phyloP scores from a whole-genome alignment of 2,113 vertebrate species.

The Barnardius zonarius region DNA sequence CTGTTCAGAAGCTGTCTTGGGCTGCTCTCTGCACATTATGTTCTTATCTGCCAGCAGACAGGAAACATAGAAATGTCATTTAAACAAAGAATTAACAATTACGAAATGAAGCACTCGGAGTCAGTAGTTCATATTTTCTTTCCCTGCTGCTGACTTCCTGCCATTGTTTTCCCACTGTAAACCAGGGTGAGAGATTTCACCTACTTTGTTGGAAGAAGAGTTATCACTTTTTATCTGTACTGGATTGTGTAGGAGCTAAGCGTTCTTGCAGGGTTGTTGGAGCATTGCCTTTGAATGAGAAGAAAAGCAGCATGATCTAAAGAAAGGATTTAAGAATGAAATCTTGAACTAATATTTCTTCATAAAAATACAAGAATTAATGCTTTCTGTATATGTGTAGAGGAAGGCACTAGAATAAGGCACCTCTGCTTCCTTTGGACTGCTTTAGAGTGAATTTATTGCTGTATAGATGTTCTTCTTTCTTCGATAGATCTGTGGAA shows the following conservation, averaged over 20 bases:
- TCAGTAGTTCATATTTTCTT: slow-evolving; percentile 1
- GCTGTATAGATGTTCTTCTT: not conserved
- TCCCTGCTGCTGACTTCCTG: not conserved
- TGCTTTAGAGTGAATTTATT: not conserved
- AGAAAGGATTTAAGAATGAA: not conserved
- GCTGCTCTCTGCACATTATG: slow-evolving; percentile 1
- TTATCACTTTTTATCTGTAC: not conserved
- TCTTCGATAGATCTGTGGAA: not conserved
- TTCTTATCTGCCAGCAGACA: slow-evolving; percentile 22
- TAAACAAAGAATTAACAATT: slow-evolving; percentile 1
- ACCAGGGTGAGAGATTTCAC: not conserved
- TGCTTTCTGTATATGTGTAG: not conserved
- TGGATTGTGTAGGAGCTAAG: not conserved
- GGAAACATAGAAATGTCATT: slow-evolving; percentile 47
- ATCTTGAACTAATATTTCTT: not conserved
- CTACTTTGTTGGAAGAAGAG: not conserved
- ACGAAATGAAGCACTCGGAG: not conserved
- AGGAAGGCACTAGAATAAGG: not conserved
- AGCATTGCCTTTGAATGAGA: not conserved
- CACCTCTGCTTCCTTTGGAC: not conserved
- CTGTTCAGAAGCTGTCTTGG: slow-evolving; percentile 10
- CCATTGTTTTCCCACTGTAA: not conserved
- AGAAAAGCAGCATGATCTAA: not conserved
- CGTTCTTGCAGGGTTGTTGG: not conserved
- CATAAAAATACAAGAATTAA: not conserved